Conservation (phyloP, 2,888 invertebrate genomes). For the Erpobdella octoculata region DNA sequence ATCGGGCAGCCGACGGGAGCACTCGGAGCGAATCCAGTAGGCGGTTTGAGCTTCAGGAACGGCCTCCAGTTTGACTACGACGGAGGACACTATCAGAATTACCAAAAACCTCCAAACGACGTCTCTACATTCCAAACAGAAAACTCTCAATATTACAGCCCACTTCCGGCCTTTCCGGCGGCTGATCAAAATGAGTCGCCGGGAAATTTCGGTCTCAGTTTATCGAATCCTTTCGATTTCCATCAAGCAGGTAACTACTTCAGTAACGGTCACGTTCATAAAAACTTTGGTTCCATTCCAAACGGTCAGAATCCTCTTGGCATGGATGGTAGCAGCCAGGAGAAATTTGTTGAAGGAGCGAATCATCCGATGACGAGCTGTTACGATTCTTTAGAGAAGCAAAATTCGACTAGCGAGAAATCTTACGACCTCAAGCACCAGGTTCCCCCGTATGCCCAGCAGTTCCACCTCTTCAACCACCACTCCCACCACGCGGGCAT, state of each 20-base stretch:
- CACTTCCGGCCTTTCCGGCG: background rate
- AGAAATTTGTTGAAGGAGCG: background rate
- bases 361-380: background rate
- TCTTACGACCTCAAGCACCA: background rate
- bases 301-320: background rate
- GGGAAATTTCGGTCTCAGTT: background rate
- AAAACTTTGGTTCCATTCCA: background rate
- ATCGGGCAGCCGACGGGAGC: background rate
- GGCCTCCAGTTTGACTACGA: conserved; percentile 5
- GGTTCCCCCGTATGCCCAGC: background rate
- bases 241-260: background rate
- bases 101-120: background rate
- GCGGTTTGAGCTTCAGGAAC: background rate
- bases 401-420: background rate
- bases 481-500: background rate
- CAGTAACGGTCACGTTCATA: background rate
- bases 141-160: background rate
- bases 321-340: background rate
- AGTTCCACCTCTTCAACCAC: conserved; percentile 7
- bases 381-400: background rate
- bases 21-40: too few species aligned
- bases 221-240: background rate
- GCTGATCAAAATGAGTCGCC: background rate
- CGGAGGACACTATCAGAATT: background rate
- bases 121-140: background rate